These are phyloP conservation scores for Epicampocera succincta DNA, from an alignment of 2,888 invertebrate species.

Conservation along the genomic window DNA sequence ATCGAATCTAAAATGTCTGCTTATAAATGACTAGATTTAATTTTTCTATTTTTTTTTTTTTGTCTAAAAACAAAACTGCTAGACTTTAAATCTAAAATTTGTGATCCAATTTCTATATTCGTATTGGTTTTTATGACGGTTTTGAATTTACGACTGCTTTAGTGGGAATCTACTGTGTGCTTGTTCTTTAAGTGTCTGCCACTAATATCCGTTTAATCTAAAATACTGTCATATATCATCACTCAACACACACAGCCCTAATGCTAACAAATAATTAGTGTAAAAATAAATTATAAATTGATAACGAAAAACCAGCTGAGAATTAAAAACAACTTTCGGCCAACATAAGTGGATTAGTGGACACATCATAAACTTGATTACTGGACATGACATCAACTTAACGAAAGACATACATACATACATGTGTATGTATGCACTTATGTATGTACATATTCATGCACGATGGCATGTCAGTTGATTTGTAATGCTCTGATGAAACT, in stretches of 20 bases:
- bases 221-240: constrained; percentile 13
- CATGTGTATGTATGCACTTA: too few relatives aligned
- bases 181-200: too few relatives aligned
- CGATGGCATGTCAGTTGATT: constrained; percentile 55
- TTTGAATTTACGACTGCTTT: too few relatives aligned
- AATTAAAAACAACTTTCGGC: constrained; percentile 15
- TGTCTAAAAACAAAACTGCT: too few relatives aligned
- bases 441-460: constrained; percentile 45
- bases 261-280: constrained; percentile 26
- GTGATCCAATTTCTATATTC: too few relatives aligned
- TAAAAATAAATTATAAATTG: constrained; percentile 30
- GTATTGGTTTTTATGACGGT: too few relatives aligned
- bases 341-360: constrained; percentile 17
- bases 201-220: not conserved
- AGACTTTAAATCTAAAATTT: too few relatives aligned
- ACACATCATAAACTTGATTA: constrained; percentile 42
- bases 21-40: too few relatives aligned
- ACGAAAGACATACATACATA: constrained; percentile 55
- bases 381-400: constrained; percentile 51
- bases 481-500: constrained; percentile 62
- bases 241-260: constrained; percentile 21
- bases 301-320: constrained; percentile 28
- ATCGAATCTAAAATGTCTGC: too few relatives aligned
- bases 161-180: too few relatives aligned
- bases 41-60: too few relatives aligned